Conservation (phyloP, 1,140 invertebrate genomes). For the Metopolophium dirhodum region DNA sequence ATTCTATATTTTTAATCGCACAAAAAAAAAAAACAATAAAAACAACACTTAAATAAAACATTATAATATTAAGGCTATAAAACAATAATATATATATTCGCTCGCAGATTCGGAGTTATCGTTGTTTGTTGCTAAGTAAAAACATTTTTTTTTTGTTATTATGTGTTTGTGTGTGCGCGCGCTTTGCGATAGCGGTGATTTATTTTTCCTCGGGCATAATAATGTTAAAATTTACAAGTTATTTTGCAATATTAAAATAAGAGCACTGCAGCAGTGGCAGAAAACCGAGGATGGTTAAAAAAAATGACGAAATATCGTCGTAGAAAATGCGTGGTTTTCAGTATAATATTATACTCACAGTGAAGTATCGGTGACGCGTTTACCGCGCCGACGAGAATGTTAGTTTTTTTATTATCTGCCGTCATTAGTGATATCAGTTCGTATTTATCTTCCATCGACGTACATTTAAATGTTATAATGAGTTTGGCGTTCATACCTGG, state of each 20-base stretch:
- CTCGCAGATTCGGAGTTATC: background rate
- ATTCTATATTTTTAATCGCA: background rate
- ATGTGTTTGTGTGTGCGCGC: background rate
- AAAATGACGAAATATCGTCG: background rate
- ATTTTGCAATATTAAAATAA: background rate
- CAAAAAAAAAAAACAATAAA: background rate
- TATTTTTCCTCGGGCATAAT: background rate
- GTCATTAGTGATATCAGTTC: background rate
- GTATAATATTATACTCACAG: constrained; percentile 12
- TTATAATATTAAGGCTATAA: background rate
- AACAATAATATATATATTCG: background rate
- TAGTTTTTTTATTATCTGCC: background rate
- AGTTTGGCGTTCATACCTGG: constrained; percentile 12
- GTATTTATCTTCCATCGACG: background rate
- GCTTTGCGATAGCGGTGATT: background rate
- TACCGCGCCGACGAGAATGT: background rate
- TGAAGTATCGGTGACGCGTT: background rate
- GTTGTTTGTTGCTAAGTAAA: background rate
- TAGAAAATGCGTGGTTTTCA: background rate
- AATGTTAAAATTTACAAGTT: background rate
- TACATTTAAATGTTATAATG: constrained; percentile 14
- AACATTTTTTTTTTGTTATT: background rate
- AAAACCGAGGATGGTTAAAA: background rate
- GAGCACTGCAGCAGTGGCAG: too few species aligned
- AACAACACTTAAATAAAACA: background rate